Base-by-base conservation (phyloP, 2,888 invertebrate species). In the Nemapogon koenigi region DNA sequence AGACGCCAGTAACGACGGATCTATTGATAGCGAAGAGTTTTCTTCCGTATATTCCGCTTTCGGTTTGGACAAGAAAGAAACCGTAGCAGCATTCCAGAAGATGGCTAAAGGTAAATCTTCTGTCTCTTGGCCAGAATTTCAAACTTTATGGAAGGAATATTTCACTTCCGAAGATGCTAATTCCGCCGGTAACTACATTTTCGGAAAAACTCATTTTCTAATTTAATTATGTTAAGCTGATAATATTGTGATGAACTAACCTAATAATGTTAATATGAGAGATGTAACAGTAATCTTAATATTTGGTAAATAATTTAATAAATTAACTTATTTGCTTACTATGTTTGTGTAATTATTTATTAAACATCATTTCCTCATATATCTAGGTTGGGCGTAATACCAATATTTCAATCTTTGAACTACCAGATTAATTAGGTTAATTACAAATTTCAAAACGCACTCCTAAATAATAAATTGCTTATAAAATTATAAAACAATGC, bases 141-240 rank as follows among this genome's bases (percentile, higher is more conserved):
- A 86, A 47, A 79, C 81, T 44, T 81, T 94, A 47, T 94, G 93
- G 92, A 87, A 86, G 60, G 89, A 93, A 59, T 94, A 89, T 64
- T 93, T 94, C 69, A 81, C 86, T 35, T 85, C 91, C 14, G 92
- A 93, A 56, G 88, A 93, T 51, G 80, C 83, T 2, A 78, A 81
- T 31, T 88, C 90, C 39, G 85, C 90, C 3, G 94, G 93, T 43
- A 94, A 94, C 75, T 92, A 83, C 67, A 91, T 94, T 59, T 94
- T 93, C 59, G 93, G 93, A 49, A 90, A 89, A 73, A 84, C 84
- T 11, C 19, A 18, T n/a, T 8, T 33, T 33, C 17, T 33, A 31
- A 13, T 28, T 13, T 28, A 15, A 28, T 28, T 28, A 10, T n/a
- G n/a, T 28, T 28, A 4, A 3, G 2, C 15, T 28, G 15, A 4